phyloP scores from a whole-genome alignment of 2,113 vertebrate genomes.

The Chaetodon auriga region DNA sequence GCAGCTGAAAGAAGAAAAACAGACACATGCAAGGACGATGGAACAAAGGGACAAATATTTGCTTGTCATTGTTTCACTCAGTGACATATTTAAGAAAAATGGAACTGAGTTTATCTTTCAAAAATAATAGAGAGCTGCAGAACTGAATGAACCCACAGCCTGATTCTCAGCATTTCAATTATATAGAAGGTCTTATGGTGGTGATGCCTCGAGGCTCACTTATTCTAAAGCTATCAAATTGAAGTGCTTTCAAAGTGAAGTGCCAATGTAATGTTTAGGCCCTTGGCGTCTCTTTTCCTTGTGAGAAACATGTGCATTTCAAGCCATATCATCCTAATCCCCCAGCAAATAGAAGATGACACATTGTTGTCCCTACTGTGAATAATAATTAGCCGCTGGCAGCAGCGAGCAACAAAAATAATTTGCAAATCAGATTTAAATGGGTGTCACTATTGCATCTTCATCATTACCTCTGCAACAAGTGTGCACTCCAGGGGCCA shows the following conservation, averaged over 20 bases:
- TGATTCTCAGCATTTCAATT: conserved; percentile 40
- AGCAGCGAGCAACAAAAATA: conserved; percentile 53
- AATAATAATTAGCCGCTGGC: conserved; percentile 76
- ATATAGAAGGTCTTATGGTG: conserved; percentile 11
- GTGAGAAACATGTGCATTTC: conserved; percentile 63
- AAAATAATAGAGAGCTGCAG: background rate
- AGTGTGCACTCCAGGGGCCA: conserved; percentile 54
- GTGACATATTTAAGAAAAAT: conserved; percentile 4
- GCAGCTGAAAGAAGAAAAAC: conserved; percentile 27
- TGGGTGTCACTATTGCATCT: conserved; percentile 55
- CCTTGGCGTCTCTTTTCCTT: conserved; percentile 48
- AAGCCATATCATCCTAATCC: conserved; percentile 63
- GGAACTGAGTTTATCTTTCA: conserved; percentile 22
- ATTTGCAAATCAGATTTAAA: conserved; percentile 76
- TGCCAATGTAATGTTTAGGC: conserved; percentile 62
- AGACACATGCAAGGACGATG: background rate
- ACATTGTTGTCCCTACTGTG: conserved; percentile 66
- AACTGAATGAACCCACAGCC: background rate
- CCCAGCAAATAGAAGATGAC: conserved; percentile 71
- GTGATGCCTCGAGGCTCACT: conserved; percentile 24
- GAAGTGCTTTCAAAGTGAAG: conserved; percentile 51
- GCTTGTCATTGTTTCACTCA: conserved; percentile 3
- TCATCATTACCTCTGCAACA: conserved; percentile 60
- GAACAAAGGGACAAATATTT: conserved; percentile 23
- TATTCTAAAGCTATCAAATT: conserved; percentile 51